A percentile compares a stretch with the other conserved stretches of the same genome.
phyloP scores from a whole-genome alignment of 2,888 invertebrate species.

The Apantesis nais region DNA sequence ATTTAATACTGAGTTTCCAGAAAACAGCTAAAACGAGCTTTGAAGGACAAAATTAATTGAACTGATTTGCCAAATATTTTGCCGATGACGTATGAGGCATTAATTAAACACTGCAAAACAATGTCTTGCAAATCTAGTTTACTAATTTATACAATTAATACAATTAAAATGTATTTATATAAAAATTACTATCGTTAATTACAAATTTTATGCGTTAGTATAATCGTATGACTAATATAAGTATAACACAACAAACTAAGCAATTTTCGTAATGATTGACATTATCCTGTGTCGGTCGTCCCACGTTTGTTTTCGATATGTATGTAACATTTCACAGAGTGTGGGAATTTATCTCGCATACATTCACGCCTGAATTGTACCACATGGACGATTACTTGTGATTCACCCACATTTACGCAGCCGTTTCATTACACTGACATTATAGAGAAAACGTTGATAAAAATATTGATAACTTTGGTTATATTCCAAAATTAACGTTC shows the following conservation, averaged over 20 bases:
- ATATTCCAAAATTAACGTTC: background rate
- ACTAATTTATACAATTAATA: background rate
- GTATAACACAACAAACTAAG: background rate
- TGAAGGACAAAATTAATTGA: no score
- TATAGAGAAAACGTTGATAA: background rate
- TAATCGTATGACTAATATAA: background rate
- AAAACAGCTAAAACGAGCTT: no score
- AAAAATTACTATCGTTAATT: background rate
- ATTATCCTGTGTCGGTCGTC: background rate
- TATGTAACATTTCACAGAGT: background rate
- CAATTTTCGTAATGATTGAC: background rate
- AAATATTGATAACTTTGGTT: background rate
- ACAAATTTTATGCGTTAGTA: background rate
- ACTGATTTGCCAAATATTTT: no score
- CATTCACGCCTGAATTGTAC: background rate
- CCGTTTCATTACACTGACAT: background rate
- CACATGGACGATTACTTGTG: background rate
- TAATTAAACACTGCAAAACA: no score
- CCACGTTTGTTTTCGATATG: background rate
- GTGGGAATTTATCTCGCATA: constrained; percentile 1
- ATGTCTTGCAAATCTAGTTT: no score
- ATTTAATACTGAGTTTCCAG: no score
- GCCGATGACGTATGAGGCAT: no score
- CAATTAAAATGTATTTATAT: background rate
- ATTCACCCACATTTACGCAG: background rate